phyloP scores from a whole-genome alignment of 2,888 invertebrate species.

The Callinectes sapidus region DNA sequence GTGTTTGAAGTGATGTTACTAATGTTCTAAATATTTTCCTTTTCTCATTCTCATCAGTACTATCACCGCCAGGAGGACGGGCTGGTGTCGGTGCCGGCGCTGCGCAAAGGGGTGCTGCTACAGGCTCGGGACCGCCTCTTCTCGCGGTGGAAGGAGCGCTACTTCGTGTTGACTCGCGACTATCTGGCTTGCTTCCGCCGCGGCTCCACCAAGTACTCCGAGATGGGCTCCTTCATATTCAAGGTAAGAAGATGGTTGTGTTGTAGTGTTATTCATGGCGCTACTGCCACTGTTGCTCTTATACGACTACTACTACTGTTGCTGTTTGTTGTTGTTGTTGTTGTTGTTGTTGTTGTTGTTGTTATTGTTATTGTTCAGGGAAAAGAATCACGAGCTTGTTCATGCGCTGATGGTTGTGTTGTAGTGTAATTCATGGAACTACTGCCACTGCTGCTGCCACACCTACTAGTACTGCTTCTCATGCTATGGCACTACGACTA shows the following conservation, averaged over 20 bases:
- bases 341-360: background rate
- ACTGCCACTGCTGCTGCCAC: background rate
- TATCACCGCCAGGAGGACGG: conserved; percentile 56
- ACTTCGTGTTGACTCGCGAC: conserved; percentile 73
- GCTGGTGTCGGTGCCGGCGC: conserved; percentile 63
- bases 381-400: too few species aligned
- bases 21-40: too few species aligned
- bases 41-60: too few species aligned
- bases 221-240: conserved; percentile 74
- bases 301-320: background rate
- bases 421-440: too few species aligned
- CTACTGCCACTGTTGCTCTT: background rate
- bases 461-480: too few species aligned
- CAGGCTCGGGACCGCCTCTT: conserved; percentile 73
- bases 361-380: background rate
- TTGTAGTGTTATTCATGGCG: too few species aligned
- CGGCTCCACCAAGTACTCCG: conserved; percentile 73
- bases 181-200: conserved; percentile 74
- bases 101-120: conserved; percentile 72
- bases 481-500: background rate
- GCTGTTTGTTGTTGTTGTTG: background rate
- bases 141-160: conserved; percentile 74
- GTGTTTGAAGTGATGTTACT: too few species aligned
- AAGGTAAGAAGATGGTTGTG: conserved; percentile 66
- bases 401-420: too few species aligned